Conservation (phyloP, 2,797 vertebrate species). For the Sebastes miniatus region DNA sequence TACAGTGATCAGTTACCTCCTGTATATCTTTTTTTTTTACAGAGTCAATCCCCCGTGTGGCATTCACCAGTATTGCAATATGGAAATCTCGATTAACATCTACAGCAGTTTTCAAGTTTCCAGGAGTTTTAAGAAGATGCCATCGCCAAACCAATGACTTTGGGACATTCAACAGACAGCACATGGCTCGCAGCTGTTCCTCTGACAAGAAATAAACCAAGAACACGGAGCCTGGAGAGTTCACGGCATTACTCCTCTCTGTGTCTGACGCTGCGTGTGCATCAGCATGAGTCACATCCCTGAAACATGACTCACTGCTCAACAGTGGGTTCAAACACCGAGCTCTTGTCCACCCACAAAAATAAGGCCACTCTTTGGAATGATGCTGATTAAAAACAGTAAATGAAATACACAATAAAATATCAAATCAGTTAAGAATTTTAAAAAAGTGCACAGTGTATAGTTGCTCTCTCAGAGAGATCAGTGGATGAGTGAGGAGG, state of each 20-base stretch:
- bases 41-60: constrained; percentile 53
- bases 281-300: constrained; percentile 48
- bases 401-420: constrained; percentile 57
- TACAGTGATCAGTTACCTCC: background rate
- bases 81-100: constrained; percentile 51
- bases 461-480: constrained; percentile 70
- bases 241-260: constrained; percentile 32
- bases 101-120: constrained; percentile 74
- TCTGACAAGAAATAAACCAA: constrained; percentile 18
- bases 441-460: constrained; percentile 79
- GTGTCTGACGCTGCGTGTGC: constrained; percentile 39
- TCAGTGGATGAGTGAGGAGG: constrained; percentile 48
- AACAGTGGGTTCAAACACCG: constrained; percentile 26
- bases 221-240: constrained; percentile 29
- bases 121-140: constrained; percentile 68
- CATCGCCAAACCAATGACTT: constrained; percentile 44
- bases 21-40: constrained; percentile 1
- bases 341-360: constrained; percentile 34
- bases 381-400: constrained; percentile 76
- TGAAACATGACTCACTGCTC: constrained; percentile 58
- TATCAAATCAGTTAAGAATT: constrained; percentile 46
- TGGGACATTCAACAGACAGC: constrained; percentile 53
- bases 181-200: constrained; percentile 23
- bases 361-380: constrained; percentile 82
- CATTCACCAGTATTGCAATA: constrained; percentile 62